phyloP scores from a whole-genome alignment of 2,113 vertebrate species.

The Dasyprocta punctata region DNA sequence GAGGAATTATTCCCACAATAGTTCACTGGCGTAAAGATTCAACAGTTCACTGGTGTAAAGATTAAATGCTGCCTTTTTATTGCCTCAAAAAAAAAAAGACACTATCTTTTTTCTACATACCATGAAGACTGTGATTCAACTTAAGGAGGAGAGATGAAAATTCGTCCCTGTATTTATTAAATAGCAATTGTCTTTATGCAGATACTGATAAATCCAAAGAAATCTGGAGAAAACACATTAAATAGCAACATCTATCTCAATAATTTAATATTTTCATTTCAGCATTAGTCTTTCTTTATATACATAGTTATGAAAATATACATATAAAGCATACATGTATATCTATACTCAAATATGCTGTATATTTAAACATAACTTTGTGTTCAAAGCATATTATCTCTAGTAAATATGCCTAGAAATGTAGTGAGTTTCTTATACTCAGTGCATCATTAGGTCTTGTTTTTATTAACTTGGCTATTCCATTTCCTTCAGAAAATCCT shows the following conservation, averaged over 20 bases:
- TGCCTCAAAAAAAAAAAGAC: no score
- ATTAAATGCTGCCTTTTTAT: no score
- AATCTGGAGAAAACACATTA: neutral
- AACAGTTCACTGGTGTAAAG: no score
- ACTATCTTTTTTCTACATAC: neutral
- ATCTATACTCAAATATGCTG: neutral
- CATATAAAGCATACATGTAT: neutral
- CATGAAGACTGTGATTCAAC: neutral
- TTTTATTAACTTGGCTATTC: neutral
- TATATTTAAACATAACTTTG: neutral
- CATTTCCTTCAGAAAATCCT: neutral
- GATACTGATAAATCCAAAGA: neutral
- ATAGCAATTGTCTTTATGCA: neutral
- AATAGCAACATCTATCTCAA: neutral
- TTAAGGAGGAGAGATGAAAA: neutral
- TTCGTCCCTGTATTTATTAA: neutral
- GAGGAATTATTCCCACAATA: no score
- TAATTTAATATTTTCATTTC: neutral
- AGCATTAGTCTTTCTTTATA: neutral
- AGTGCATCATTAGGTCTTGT: neutral
- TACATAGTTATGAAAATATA: neutral
- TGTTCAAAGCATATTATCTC: neutral
- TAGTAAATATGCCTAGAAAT: neutral
- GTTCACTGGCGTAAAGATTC: no score
- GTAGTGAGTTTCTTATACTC: neutral